A percentile compares a stretch with the other conserved stretches of the same genome.
These are phyloP conservation scores for Hesperophylax magnus DNA, from an alignment of 1,140 invertebrate genomes.

Conservation along the genomic window DNA sequence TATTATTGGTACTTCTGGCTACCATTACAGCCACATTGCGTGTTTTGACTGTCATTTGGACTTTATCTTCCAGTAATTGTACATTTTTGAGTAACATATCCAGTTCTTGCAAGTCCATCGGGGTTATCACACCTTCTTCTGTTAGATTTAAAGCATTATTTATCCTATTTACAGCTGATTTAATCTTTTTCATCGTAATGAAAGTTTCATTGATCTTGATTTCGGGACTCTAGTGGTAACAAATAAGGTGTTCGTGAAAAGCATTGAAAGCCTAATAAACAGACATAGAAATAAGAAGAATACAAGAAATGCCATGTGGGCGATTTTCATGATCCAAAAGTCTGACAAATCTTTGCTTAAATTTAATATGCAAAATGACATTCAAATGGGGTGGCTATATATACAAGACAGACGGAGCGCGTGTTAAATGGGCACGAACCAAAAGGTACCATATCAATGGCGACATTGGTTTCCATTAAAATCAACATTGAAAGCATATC, in stretches of 20 bases:
- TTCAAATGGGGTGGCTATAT: no score
- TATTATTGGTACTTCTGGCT: constrained; percentile 59
- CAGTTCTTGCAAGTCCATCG: constrained; percentile 61
- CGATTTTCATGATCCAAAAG: no score
- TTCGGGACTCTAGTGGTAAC: constrained; percentile 16
- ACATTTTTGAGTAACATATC: constrained; percentile 62
- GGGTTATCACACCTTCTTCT: constrained; percentile 62
- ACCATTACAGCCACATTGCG: constrained; percentile 65
- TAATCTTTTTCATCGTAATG: constrained; percentile 21
- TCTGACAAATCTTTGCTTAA: no score
- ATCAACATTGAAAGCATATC: no score
- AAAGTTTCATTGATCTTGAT: constrained; percentile 31
- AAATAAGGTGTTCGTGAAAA: background rate
- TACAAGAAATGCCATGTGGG: no score
- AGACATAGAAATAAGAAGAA: no score
- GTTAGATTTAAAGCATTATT: constrained; percentile 61
- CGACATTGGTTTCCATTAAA: no score
- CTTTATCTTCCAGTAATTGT: constrained; percentile 59
- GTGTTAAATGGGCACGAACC: no score
- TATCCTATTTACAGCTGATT: constrained; percentile 60
- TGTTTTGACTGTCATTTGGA: constrained; percentile 52
- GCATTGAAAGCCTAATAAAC: no score
- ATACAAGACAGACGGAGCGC: no score
- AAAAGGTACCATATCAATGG: no score
- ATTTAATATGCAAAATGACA: no score